Evolutionary conservation across 2,113 vertebrate species (phyloP).

Genomic region (Phycodurus eques): DNA sequence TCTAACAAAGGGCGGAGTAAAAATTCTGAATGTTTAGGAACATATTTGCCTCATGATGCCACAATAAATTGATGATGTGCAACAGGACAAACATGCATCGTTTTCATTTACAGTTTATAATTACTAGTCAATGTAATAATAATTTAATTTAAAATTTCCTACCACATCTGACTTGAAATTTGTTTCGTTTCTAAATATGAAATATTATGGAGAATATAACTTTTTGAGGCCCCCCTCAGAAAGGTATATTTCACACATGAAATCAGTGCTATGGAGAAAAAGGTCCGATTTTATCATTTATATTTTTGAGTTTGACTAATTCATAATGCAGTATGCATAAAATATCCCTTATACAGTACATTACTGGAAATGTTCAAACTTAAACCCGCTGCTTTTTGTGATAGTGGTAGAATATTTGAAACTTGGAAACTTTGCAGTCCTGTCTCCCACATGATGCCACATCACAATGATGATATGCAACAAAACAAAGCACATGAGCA

Average conservation of each 20-base stretch:
- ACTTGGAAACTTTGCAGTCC: slow-evolving; percentile 3
- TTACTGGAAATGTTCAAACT: neutral
- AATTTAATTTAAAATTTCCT: too few relatives aligned
- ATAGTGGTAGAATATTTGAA: neutral
- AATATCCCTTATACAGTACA: neutral
- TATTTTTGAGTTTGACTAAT: neutral
- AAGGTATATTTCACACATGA: too few relatives aligned
- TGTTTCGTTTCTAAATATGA: too few relatives aligned
- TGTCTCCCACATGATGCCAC: neutral
- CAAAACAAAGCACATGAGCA: slow-evolving; percentile 1
- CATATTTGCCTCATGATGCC: neutral
- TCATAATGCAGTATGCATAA: neutral
- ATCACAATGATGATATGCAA: slow-evolving; percentile 11
- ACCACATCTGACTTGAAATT: too few relatives aligned
- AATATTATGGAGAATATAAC: too few relatives aligned
- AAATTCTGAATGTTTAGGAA: neutral
- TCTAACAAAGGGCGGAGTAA: neutral
- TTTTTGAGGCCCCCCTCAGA: too few relatives aligned
- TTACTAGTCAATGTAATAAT: too few relatives aligned
- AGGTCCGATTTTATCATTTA: too few relatives aligned
- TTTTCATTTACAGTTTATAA: too few relatives aligned
- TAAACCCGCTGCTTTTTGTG: neutral
- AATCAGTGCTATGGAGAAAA: too few relatives aligned
- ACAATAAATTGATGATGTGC: neutral
- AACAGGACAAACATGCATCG: too few relatives aligned